Base-by-base conservation (phyloP, 2,888 invertebrate genomes). In the Pseudoips prasinana region DNA sequence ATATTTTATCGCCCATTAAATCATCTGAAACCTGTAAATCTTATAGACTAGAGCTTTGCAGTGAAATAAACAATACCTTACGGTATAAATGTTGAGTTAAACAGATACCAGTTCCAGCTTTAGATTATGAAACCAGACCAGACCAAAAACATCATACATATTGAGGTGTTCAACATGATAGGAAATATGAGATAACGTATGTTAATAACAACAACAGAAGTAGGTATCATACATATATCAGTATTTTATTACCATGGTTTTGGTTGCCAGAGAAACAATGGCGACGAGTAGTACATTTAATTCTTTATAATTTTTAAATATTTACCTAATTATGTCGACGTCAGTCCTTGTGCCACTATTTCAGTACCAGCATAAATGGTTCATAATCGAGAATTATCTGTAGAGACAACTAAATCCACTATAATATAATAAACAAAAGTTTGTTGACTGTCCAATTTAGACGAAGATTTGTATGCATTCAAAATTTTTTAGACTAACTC, bases 361-460 rank as follows among this genome's bases (percentile, higher is more conserved):
- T 82, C 68, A 84, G 63, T 69, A 73, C 66, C 66, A 65, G 64
- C 77, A 77, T 70, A 67, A 68, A 74, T 83, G 76, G 82, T 72
- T 79, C 87, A 88, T 87, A 88, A 80, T 87, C 77, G 67, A 71
- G 64, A 80, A 73, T 72, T 76, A 65, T 65, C 64, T 62, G 60
- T 64, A 71, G 73, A 73, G 82, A 78, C 72, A 74, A 80, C 77
- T 76, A 73, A 69, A 73, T 78, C 74, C 79, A 78, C 81, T 83
- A 66, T 65, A 79, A 72, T 76, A 76, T 77, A 85, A 86, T 85
- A 88, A 89, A 89, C 88, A 89, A 89, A 86, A 87, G 85, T 89
- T 89, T 89, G 89, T 89, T 89, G 89, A 88, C 87, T 89, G 84
- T 85, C 84, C 83, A 84, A 84, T 83, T 83, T 86, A 69, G 75